phyloP scores from a whole-genome alignment of 53 echinoderm and acorn worm species.

The Zoroaster sp. region DNA sequence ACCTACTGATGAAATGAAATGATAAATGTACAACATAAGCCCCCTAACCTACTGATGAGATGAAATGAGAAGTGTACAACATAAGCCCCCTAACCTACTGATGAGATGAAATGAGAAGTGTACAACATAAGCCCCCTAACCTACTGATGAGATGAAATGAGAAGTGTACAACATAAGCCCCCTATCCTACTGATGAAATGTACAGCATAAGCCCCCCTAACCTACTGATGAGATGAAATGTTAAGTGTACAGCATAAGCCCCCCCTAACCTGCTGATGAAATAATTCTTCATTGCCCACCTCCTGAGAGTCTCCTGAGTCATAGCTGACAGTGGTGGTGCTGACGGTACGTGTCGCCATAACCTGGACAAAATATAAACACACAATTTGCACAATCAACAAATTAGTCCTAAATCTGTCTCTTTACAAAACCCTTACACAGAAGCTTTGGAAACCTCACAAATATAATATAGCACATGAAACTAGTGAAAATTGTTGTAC shows the following conservation, averaged over 20 bases:
- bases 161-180: not conserved
- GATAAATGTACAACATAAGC: not conserved
- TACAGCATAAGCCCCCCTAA: conserved; percentile 37
- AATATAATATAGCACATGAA: too few relatives aligned
- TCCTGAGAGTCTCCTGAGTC: conserved; percentile 62
- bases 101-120: not conserved
- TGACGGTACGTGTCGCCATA: conserved; percentile 82
- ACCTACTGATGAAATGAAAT: not conserved
- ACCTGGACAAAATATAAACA: conserved; percentile 60
- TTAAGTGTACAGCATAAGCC: not conserved
- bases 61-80: not conserved
- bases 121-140: not conserved
- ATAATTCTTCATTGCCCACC: conserved; percentile 87
- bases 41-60: not conserved
- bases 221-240: conserved; percentile 64
- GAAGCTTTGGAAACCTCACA: too few relatives aligned
- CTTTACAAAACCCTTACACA: too few relatives aligned
- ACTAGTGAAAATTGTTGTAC: too few relatives aligned
- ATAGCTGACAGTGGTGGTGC: conserved; percentile 11
- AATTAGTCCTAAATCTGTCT: too few relatives aligned
- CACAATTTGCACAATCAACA: too few relatives aligned
- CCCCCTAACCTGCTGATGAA: conserved; percentile 82
- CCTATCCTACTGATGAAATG: not conserved
- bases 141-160: not conserved
- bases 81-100: not conserved